phyloP scores from a whole-genome alignment of 1,140 invertebrate species.

The Hylaeus volcanicus region DNA sequence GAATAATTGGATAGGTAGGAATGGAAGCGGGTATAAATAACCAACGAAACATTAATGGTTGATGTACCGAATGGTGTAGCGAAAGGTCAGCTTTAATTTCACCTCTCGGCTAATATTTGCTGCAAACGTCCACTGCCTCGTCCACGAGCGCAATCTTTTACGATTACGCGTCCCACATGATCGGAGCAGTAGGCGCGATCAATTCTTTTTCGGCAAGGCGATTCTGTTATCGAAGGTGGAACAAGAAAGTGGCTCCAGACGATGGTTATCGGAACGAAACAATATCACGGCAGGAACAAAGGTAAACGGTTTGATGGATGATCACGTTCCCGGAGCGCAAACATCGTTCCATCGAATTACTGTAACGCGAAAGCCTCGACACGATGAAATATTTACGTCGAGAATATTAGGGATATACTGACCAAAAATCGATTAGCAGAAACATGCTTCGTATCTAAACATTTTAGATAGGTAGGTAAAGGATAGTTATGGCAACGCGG shows the following conservation, averaged over 20 bases:
- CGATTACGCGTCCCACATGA: background rate
- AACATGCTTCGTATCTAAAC: too few relatives aligned
- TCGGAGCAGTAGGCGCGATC: background rate
- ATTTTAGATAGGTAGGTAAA: too few relatives aligned
- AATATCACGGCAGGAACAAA: background rate
- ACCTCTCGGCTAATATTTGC: background rate
- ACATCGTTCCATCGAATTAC: slow-evolving; percentile 51
- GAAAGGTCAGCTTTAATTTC: background rate
- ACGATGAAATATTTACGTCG: too few relatives aligned
- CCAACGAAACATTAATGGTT: background rate
- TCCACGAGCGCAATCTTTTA: background rate
- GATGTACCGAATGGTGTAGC: background rate
- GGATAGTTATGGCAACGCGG: too few relatives aligned
- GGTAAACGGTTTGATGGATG: slow-evolving; percentile 48
- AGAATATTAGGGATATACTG: too few relatives aligned
- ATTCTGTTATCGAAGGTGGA: background rate
- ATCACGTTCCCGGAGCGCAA: slow-evolving; percentile 31
- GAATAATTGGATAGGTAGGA: too few relatives aligned
- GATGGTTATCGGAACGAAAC: slow-evolving; percentile 12
- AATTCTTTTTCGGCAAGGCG: background rate
- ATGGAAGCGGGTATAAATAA: too few relatives aligned
- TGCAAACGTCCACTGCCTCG: background rate
- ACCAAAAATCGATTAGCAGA: too few relatives aligned
- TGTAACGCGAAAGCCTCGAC: too few relatives aligned
- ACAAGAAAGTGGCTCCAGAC: background rate